phyloP scores from a whole-genome alignment of 35 echinoderm and acorn worm genomes.

The Stichopus chloronotus region DNA sequence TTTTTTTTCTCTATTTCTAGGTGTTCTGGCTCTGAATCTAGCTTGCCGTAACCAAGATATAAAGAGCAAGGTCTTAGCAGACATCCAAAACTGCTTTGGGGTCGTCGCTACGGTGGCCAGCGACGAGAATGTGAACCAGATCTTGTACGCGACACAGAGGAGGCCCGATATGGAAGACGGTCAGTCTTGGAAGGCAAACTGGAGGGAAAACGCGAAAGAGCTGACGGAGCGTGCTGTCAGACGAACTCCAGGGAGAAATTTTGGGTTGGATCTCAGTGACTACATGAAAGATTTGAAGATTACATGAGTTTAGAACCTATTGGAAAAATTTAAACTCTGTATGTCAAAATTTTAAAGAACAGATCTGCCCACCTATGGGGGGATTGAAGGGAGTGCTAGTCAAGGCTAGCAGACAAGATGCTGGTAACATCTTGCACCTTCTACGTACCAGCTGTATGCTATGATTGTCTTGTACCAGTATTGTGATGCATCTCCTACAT shows the following conservation, averaged over 20 bases:
- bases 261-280: constrained; percentile 53
- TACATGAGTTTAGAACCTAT: not conserved
- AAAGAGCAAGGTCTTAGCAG: constrained; percentile 55
- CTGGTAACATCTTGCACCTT: too few species aligned
- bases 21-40: constrained; percentile 73
- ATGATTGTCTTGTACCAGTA: too few species aligned
- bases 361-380: too few species aligned
- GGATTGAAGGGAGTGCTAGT: too few species aligned
- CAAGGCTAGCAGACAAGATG: too few species aligned
- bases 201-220: constrained; percentile 31
- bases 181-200: not conserved
- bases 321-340: too few species aligned
- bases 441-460: too few species aligned
- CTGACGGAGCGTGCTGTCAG: not conserved
- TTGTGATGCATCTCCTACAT: too few species aligned
- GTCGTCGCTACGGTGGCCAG: constrained; percentile 24
- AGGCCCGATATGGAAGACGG: not conserved
- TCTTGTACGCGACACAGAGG: constrained; percentile 55
- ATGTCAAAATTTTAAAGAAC: too few species aligned
- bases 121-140: constrained; percentile 75
- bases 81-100: constrained; percentile 67
- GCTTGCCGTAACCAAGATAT: constrained; percentile 71
- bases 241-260: not conserved
- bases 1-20: constrained; percentile 36
- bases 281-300: constrained; percentile 56